Percentiles rank a stretch among this genome's conserved stretches.
These are phyloP conservation scores for Zonitis immaculata DNA, from an alignment of 2,888 invertebrate species.

Conservation along the genomic window DNA sequence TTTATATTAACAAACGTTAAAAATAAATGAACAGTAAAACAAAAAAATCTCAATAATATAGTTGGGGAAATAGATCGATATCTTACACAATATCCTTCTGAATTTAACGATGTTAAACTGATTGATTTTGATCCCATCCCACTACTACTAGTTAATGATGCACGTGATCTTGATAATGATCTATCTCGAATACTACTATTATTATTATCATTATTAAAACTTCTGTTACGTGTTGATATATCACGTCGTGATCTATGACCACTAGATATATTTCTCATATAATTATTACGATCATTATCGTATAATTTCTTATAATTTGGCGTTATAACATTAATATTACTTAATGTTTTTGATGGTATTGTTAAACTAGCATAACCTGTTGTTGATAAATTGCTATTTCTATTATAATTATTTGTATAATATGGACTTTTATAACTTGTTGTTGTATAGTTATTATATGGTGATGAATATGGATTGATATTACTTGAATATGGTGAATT, in stretches of 20 bases:
- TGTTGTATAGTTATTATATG: slow-evolving; percentile 21
- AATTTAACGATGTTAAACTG: slow-evolving; percentile 66
- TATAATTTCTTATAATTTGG: slow-evolving; percentile 48
- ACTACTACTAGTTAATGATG: slow-evolving; percentile 32
- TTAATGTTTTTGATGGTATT: slow-evolving; percentile 56
- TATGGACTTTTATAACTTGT: slow-evolving; percentile 50
- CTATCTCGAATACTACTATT: slow-evolving; percentile 30
- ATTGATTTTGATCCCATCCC: slow-evolving; percentile 54
- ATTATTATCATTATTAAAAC: slow-evolving; percentile 27
- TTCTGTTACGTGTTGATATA: slow-evolving; percentile 30
- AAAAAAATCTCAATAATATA: too few species aligned
- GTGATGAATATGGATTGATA: slow-evolving; percentile 41
- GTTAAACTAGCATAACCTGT: slow-evolving; percentile 65
- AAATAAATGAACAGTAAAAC: too few species aligned
- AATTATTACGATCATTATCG: slow-evolving; percentile 41
- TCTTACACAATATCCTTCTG: slow-evolving; percentile 83
- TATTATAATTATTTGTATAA: slow-evolving; percentile 49
- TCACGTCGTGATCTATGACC: slow-evolving; percentile 44
- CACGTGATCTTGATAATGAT: slow-evolving; percentile 43
- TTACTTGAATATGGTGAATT: slow-evolving; percentile 26
- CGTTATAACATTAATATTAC: slow-evolving; percentile 56
- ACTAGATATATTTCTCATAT: slow-evolving; percentile 42
- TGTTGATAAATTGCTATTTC: slow-evolving; percentile 51
- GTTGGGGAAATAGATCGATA: background rate
- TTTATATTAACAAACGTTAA: too few species aligned